Conservation (phyloP, 2,113 vertebrate genomes). For the Mormyrus lacerda region DNA sequence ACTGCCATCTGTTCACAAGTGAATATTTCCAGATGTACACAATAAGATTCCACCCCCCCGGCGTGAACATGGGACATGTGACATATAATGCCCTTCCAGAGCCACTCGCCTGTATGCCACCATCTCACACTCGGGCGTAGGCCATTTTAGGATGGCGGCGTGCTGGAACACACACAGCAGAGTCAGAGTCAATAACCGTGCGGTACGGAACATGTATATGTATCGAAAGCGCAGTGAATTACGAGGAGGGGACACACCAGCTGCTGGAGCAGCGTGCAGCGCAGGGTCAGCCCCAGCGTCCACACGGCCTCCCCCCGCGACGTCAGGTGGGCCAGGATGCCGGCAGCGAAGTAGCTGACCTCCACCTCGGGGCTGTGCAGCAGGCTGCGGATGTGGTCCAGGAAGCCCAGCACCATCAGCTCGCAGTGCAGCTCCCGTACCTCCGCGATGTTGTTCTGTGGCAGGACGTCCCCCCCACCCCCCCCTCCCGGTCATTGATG, state of each 20-base stretch:
- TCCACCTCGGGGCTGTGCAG: slow-evolving; percentile 92
- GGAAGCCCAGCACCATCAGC: slow-evolving; percentile 91
- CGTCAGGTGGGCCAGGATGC: slow-evolving; percentile 92
- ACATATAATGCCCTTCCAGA: not conserved
- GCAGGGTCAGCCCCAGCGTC: slow-evolving; percentile 73
- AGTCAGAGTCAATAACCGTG: not conserved
- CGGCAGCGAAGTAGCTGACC: slow-evolving; percentile 96
- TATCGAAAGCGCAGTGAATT: not conserved
- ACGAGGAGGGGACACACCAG: slow-evolving; percentile 62
- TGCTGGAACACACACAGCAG: slow-evolving; percentile 62
- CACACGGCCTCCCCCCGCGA: slow-evolving; percentile 89
- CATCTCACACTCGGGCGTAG: slow-evolving; percentile 95
- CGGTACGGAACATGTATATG: not conserved
- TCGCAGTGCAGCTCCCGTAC: slow-evolving; percentile 89
- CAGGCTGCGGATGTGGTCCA: slow-evolving; percentile 88
- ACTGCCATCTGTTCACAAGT: not conserved
- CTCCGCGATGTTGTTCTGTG: slow-evolving; percentile 95
- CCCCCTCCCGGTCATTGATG: not conserved
- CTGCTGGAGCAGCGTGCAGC: slow-evolving; percentile 79
- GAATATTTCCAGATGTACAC: not conserved
- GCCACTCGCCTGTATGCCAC: slow-evolving; percentile 88
- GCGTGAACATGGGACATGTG: not conserved
- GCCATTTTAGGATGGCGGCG: slow-evolving; percentile 91
- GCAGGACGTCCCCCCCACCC: not conserved
- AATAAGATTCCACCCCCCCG: not conserved